Base-by-base conservation (phyloP, 2,113 vertebrate genomes). In the Perca flavescens region DNA sequence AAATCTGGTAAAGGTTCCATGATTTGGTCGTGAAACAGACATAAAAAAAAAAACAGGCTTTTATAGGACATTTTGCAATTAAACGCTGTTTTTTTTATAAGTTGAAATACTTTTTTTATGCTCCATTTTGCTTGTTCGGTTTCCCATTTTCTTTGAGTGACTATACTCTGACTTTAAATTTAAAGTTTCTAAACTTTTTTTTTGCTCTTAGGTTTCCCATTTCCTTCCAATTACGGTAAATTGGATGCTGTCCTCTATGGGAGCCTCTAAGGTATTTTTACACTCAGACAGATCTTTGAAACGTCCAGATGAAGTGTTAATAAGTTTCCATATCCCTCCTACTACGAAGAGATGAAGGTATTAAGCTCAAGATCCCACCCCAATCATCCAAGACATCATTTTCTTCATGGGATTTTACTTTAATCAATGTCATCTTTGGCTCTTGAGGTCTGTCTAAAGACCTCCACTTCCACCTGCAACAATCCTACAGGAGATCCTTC, bases 161-260 rank as follows among this genome's bases (percentile, higher is more conserved):
- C 10, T 40, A 2, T 40, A 10, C 40, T 40, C 10, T 10, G 40
- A 43, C 10, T 43, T 43, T 43, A 43, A 43, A 11, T 11, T 11
- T 10, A 11, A 43, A 43, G 40, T 43, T 43, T 43, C 2, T 11
- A 3, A 43, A 43, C 40, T 43, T 11, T 43, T 43, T 40, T 28
- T n/a, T 31, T 28, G 22, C 58, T 47, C 50, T 17, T 7, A 43
- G 40, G 40, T 54, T 65, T 73, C 60, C 36, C 28, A 25, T 52
- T 82, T 61, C 31, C 17, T 68, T 54, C 56, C 25, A 54, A 3
- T 70, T 22, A 36, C 36, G 63, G 47, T 22, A 36, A 25, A 74
- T 14, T 61, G 63, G 62, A 67, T 17, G 61, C 17, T 0, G 19
- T 68, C 31, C 3, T 68, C 2, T 19, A 1, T 5, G 11, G 22